Base-by-base conservation (phyloP, 37 sponge, comb jelly and placozoan genomes). In the Cliona cf. orientalis region DNA sequence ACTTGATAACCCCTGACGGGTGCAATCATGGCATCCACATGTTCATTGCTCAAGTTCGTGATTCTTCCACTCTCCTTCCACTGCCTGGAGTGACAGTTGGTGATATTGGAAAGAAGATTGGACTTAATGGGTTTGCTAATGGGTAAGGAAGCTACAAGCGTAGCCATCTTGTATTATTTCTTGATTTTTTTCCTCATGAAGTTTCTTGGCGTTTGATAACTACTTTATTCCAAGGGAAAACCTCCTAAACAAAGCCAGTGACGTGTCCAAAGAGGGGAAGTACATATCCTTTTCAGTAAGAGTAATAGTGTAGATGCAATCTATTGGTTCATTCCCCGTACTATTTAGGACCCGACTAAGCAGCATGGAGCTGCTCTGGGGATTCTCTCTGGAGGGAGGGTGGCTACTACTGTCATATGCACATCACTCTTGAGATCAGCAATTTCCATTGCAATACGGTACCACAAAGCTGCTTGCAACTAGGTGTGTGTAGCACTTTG, bases 21-120 rank as follows among this genome's bases (percentile, higher is more conserved):
- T 71, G 12, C 31, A 87, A 92, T 80, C 97, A 99, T 72, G 99
- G 99, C 23, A 66, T 99, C 25, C 99, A 99, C 74, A 37, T 75
- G 33, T 96, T 99, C 49, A 61, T 99, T 79, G 99, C 94, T 5
- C 95, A 92, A 29, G 58, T 99, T 3, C 59, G 99, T 44, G 99
- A 99, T 56, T 88, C 88, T 0, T 28, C 23, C 37, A 91, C 87
- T 4, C 80, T 89, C 40, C 28, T 34, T 0, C 80, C 94, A 40
- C 70, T 60, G 33, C 88, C 99, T n/a, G 99, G 99, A 21, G 84
- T 99, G 3, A 59, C 89, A 0, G 87, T 94, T 26, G 97, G 97
- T 33, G 99, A 99, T 69, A 94, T 99, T 91, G 97, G 97, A 14
- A 38, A 62, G 46, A 99, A 99, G 76, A 45, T 96, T 34, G 99